These are phyloP conservation scores for Papilio glaucus DNA, from an alignment of 1,140 invertebrate species.

Conservation along the genomic window DNA sequence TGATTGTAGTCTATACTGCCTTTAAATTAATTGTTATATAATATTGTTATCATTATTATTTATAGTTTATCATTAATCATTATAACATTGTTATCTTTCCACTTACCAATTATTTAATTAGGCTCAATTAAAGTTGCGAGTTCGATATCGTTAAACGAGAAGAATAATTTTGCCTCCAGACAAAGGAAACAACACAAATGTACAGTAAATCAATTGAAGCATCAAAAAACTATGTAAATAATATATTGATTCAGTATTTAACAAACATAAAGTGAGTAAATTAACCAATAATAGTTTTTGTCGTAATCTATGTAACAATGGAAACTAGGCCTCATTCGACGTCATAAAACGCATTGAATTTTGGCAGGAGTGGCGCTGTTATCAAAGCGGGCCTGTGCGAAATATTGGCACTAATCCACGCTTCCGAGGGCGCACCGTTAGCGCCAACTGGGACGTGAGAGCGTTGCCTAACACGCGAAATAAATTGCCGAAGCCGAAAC, in stretches of 20 bases:
- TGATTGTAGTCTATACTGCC: too few species aligned
- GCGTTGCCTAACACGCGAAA: slow-evolving; percentile 28
- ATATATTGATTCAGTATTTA: neutral
- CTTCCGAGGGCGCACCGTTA: slow-evolving; percentile 47
- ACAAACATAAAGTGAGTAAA: neutral
- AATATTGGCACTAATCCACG: slow-evolving; percentile 44
- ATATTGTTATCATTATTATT: too few species aligned
- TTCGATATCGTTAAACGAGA: too few species aligned
- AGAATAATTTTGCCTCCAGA: too few species aligned
- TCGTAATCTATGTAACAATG: slow-evolving; percentile 28
- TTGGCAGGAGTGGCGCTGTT: slow-evolving; percentile 51
- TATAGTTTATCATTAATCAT: too few species aligned
- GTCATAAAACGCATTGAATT: slow-evolving; percentile 52
- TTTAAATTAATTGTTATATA: too few species aligned
- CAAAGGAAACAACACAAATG: too few species aligned
- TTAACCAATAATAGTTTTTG: neutral
- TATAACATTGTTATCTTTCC: too few species aligned
- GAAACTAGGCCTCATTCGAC: slow-evolving; percentile 38
- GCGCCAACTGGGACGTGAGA: slow-evolving; percentile 34
- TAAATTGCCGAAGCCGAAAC: slow-evolving; percentile 10
- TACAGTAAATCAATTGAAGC: too few species aligned
- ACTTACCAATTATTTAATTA: too few species aligned
- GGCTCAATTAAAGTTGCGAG: too few species aligned
- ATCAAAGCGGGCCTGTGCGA: slow-evolving; percentile 45
- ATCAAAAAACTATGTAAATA: too few species aligned